Conservation (phyloP, 2,797 vertebrate species). For the Ctenochaetus hawaiiensis region DNA sequence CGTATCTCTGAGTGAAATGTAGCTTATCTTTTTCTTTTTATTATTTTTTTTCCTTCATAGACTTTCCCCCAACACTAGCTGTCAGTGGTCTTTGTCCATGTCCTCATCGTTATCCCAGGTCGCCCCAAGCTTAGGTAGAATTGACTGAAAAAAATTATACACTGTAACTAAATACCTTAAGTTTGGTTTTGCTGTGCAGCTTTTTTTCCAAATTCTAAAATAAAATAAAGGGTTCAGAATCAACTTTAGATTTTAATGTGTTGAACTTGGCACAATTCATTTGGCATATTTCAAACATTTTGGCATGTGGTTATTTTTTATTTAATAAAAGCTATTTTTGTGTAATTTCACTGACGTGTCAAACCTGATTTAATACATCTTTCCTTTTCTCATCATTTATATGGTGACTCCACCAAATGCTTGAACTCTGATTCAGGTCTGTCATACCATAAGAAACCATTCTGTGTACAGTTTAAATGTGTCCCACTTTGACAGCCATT, state of each 20-base stretch:
- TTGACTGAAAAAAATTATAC: slow-evolving; percentile 20
- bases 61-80: background rate
- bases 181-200: slow-evolving; percentile 14
- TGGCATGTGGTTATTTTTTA: background rate
- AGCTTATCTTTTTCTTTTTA: background rate
- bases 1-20: slow-evolving; percentile 21
- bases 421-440: too few relatives aligned
- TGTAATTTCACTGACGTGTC: slow-evolving; percentile 16
- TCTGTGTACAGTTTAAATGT: too few relatives aligned
- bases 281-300: background rate
- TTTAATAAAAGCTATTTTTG: slow-evolving; percentile 42
- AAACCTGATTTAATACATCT: slow-evolving; percentile 26
- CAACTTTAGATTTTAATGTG: slow-evolving; percentile 9
- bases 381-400: background rate
- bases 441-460: too few relatives aligned
- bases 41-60: background rate
- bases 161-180: slow-evolving; percentile 18
- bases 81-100: background rate
- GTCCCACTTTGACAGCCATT: background rate
- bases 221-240: slow-evolving; percentile 11
- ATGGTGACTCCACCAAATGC: background rate
- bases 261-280: background rate
- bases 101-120: background rate
- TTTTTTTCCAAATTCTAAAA: slow-evolving; percentile 4
- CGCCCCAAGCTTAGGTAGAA: background rate